Evolutionary conservation across 1,140 invertebrate genomes (phyloP).

Genomic region (Scaptomyza graminum): DNA sequence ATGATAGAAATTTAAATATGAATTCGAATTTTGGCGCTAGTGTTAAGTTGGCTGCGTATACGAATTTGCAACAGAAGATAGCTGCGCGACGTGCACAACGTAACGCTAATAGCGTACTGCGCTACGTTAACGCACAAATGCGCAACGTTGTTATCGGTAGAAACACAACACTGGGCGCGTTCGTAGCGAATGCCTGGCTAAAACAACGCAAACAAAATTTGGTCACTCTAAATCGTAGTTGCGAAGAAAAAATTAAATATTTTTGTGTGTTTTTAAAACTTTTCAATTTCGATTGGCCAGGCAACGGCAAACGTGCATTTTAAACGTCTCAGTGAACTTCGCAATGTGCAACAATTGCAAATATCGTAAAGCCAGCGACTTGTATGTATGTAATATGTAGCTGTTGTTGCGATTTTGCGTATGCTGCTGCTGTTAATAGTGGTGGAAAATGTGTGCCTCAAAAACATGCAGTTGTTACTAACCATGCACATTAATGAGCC

Average conservation of each 20-base stretch:
- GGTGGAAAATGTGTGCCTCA: constrained; percentile 57
- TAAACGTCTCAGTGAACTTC: constrained; percentile 13
- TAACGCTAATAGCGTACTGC: constrained; percentile 2
- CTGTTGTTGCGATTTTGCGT: constrained; percentile 49
- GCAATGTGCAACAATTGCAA: constrained; percentile 29
- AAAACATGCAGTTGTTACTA: constrained; percentile 48
- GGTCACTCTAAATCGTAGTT: constrained; percentile 66
- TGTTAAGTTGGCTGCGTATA: constrained; percentile 21
- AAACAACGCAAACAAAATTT: constrained; percentile 54
- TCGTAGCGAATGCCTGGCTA: constrained; percentile 30
- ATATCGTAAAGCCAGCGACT: constrained; percentile 12
- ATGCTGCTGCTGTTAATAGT: constrained; percentile 43
- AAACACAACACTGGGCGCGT: constrained; percentile 30
- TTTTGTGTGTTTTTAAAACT: constrained; percentile 59
- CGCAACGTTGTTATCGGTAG: constrained; percentile 1
- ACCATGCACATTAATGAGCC: constrained; percentile 33
- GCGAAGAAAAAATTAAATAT: constrained; percentile 74
- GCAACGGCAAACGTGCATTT: constrained; percentile 32
- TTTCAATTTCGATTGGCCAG: constrained; percentile 30
- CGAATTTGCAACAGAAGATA: constrained; percentile 6
- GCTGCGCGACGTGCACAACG: constrained; percentile 6
- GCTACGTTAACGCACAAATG: constrained; percentile 8
- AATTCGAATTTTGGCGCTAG: constrained; percentile 5
- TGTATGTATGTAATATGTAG: constrained; percentile 45
- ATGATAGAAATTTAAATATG: neutral